Base-by-base conservation (phyloP, 2,888 invertebrate genomes). In the Hydrotaea diabolus region DNA sequence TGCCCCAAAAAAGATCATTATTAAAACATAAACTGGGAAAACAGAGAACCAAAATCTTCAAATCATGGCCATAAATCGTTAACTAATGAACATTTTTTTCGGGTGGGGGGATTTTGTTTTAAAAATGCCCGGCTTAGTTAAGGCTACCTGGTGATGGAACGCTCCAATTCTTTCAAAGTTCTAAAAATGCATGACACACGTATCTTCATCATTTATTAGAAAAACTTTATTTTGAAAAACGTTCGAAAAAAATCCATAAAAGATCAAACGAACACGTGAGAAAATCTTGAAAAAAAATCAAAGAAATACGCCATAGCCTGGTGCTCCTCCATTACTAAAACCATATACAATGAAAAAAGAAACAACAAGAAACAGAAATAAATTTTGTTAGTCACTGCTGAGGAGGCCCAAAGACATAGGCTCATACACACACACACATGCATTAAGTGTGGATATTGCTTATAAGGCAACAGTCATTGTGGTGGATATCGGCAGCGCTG, bases 261-360 rank as follows among this genome's bases (percentile, higher is more conserved):
- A 59, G 13, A 72, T 72, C 43, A 81, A 79, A 84, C 46, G 72
- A 81, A 85, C 81, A 87, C 87, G 87, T 87, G 87, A 87, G 87
- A 87, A 87, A 87, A 85, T 87, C 85, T 80, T 82, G 76, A 81
- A 82, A 76, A 62, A 80, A 31, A 31, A 31, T 31, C 21, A 66
- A 77, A 71, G 57, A 43, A 72, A 49, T 7, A n/a, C 8, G 13
- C 39, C 39, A 49, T 49, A 15, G 5, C n/a, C 13, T n/a, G 21
- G 13, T 53, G n/a, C 72, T 53, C 26, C 46, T 49, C 49, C 49
- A 21, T 4, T 49, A 49, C 3, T 4, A 49, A 49, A 49, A 49
- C 13, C 19, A 23, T 49, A 46, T n/a, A 15, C 43, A 55, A 73
- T 62, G 59, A 73, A 36, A 39, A 15, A n/a, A n/a, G n/a, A n/a